These are phyloP conservation scores for Spheniscus mendiculus DNA, from an alignment of 2,113 vertebrate species.

Conservation along the genomic window DNA sequence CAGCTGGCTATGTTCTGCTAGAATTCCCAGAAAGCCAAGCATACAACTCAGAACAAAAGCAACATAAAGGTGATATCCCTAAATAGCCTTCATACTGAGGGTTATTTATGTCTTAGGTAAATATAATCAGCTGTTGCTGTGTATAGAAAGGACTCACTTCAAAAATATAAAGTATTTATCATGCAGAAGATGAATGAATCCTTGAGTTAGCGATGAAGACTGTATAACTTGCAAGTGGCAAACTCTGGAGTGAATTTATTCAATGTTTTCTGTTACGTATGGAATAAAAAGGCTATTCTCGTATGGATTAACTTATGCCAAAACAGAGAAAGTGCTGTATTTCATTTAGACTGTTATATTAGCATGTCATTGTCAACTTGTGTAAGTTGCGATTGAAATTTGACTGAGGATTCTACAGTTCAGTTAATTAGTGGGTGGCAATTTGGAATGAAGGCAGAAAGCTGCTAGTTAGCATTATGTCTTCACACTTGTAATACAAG, in stretches of 20 bases:
- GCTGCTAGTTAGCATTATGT: constrained; percentile 4
- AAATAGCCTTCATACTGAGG: neutral
- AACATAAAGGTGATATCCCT: neutral
- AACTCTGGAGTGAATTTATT: neutral
- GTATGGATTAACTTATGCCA: neutral
- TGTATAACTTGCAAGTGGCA: neutral
- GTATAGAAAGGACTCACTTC: neutral
- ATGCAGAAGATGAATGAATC: neutral
- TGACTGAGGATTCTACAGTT: constrained; percentile 15
- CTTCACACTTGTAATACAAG: constrained; percentile 16
- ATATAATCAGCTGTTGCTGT: neutral
- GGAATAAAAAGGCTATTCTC: neutral
- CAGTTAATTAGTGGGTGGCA: constrained; percentile 34
- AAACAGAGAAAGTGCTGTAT: neutral
- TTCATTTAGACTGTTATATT: neutral
- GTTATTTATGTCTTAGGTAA: neutral
- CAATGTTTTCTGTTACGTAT: neutral
- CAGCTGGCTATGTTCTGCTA: neutral
- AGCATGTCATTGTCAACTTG: constrained; percentile 7
- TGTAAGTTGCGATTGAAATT: constrained; percentile 9
- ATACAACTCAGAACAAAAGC: neutral
- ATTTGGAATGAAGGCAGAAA: neutral
- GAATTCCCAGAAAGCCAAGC: neutral
- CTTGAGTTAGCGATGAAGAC: neutral
- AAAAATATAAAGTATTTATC: neutral